Base-by-base conservation (phyloP, 1,140 invertebrate species). In the Trichomalopsis sarcophagae region DNA sequence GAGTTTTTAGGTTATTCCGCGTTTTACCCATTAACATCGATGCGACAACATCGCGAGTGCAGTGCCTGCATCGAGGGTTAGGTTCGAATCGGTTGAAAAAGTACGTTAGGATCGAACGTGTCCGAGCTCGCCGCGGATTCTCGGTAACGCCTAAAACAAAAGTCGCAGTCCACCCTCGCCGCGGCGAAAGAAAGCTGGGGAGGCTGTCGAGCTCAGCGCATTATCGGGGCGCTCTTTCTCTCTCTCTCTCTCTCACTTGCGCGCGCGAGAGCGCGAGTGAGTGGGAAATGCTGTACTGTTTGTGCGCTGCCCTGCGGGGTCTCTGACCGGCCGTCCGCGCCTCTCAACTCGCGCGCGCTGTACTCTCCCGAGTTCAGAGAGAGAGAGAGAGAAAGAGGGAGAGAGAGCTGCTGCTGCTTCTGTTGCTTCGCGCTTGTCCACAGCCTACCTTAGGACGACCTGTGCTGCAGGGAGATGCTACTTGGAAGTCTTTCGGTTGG, bases 261-360 rank as follows among this genome's bases (percentile, higher is more conserved):
- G n/a, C 17, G 21, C 17, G 17, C 14, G 13, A 14, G 13, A 13
- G 90, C 87, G 44, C 82, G 89, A 92, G 88, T 89, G 90, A 92
- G 91, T 92, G 92, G 91, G 91, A 92, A 93, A 92, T 92, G 91
- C 88, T 91, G 91, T 93, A 91, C 90, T 92, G 92, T 93, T 93
- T 92, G 90, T 87, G 91, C 91, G 86, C 92, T 90, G 91, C 92
- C 92, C 92, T 93, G 92, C 92, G 92, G 91, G 92, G 92, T 93
- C 92, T 93, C 92, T 93, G 92, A 93, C 92, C 92, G 92, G 88
- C 89, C 91, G 92, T 93, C 92, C 91, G 91, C 92, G 91, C 91
- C 91, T 93, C 92, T 92, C 92, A 92, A 92, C 92, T 92, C 91
- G 82, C 40, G 81, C 69, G 23, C 21, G 82, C 21, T 62, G 55